Base-by-base conservation (phyloP, 1,140 invertebrate genomes). In the Archegozetes longisetosus region DNA sequence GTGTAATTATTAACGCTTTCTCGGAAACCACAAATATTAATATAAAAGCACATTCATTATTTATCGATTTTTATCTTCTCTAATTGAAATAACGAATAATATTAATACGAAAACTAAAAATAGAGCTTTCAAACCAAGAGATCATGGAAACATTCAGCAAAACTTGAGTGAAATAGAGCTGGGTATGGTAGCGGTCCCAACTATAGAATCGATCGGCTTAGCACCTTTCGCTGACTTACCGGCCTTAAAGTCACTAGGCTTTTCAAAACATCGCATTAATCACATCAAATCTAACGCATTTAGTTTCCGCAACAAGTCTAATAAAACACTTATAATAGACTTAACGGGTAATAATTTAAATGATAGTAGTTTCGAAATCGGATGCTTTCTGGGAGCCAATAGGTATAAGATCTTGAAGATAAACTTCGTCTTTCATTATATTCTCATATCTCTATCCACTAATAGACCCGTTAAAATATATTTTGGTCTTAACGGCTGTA, bases 401-500 rank as follows among this genome's bases (percentile, higher is more conserved):
- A 20, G 54, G 53, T 54, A 26, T 54, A 2, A 26, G 3, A 17
- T 17, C 32, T 9, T 40, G 17, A 40, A 40, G 17, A 40, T 40
- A 40, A 40, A 40, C 17, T 40, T 9, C 17, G 32, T 40, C 17
- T 40, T 9, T 9, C 17, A 40, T 40, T 40, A 40, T 40, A 40
- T 40, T n/a, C n/a, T n/a, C n/a, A n/a, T n/a, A n/a, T n/a, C n/a
- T 26, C 20, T 12, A 23, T 27, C n/a, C 24, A 3, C n/a, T 14
- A 6, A 6, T 28, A 54, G 55, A 58, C 57, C 57, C 1, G 3
- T 51, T 9, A 51, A 51, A 25, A 50, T 58, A 9, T 17, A 51
- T 27, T 49, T 58, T 2, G 57, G 57, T 12, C 47, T 58, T n/a
- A 27, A 27, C 49, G 57, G 57, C 1, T 58, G 57, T 25, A 58